Conservation (phyloP, 2,113 vertebrate genomes). For the Panthera tigris region DNA sequence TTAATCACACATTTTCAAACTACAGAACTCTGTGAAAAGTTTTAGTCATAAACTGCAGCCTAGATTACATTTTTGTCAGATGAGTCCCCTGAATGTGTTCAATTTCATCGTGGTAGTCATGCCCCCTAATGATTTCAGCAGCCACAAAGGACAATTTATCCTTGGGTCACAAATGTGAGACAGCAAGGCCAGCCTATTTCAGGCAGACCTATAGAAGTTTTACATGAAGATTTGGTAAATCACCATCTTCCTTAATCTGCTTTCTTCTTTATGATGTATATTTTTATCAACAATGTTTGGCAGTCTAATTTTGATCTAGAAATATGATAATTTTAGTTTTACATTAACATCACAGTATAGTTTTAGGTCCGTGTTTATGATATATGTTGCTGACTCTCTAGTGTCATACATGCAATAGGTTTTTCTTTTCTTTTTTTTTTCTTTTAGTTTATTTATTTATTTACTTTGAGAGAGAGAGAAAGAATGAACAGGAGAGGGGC, state of each 20-base stretch:
- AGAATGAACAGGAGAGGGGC: no score
- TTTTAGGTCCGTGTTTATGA: neutral
- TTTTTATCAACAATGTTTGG: neutral
- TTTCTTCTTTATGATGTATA: neutral
- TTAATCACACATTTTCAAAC: neutral
- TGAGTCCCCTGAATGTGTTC: neutral
- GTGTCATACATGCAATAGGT: neutral
- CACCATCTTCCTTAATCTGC: neutral
- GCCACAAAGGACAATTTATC: neutral
- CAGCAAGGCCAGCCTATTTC: neutral
- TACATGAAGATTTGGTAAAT: neutral
- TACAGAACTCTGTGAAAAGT: neutral
- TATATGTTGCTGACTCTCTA: neutral
- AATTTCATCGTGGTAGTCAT: neutral
- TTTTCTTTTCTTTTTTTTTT: neutral
- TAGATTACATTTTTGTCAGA: neutral
- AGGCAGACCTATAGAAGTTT: neutral
- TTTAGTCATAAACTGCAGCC: neutral
- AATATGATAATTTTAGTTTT: neutral
- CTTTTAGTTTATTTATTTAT: no score
- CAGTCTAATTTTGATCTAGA: neutral
- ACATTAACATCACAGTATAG: neutral
- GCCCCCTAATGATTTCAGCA: no score
- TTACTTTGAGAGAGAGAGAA: no score
- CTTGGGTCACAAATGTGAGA: neutral